Percentiles rank a stretch among this genome's conserved stretches.
Conservation (phyloP, 2,113 vertebrate genomes). For the Falco punctatus region DNA sequence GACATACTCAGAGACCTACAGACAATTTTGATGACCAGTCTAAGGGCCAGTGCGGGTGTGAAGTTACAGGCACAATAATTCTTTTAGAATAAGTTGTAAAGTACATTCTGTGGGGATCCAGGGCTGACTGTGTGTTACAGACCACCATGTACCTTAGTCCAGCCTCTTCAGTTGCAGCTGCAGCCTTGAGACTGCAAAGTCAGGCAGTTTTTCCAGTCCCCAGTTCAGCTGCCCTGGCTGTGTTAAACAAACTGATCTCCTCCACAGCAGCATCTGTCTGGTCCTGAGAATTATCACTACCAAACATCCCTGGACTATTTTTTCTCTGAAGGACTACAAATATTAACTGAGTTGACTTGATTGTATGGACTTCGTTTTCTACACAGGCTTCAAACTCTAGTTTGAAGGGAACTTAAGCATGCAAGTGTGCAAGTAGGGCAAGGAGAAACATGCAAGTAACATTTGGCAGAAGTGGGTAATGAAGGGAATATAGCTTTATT, state of each 20-base stretch:
- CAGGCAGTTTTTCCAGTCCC: background rate
- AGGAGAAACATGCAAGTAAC: background rate
- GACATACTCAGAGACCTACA: background rate
- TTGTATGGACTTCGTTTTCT: background rate
- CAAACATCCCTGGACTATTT: background rate
- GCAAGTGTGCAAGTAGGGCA: background rate
- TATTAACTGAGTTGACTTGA: background rate
- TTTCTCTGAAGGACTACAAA: background rate
- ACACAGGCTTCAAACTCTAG: background rate
- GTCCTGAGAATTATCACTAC: background rate
- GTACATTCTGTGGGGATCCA: background rate
- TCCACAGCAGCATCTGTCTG: background rate
- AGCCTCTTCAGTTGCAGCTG: background rate
- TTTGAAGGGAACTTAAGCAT: background rate
- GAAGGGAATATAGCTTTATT: background rate
- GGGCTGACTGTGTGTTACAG: background rate
- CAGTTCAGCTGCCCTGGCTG: background rate
- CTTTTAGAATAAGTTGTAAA: background rate
- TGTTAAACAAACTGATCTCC: background rate
- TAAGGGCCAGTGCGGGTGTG: background rate
- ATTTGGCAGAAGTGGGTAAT: background rate
- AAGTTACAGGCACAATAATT: background rate
- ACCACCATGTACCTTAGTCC: background rate
- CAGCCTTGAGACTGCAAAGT: background rate
- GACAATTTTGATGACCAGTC: background rate